These are phyloP conservation scores for Pogonognathellus flavescens DNA, from an alignment of 1,140 invertebrate species.

Conservation along the genomic window DNA sequence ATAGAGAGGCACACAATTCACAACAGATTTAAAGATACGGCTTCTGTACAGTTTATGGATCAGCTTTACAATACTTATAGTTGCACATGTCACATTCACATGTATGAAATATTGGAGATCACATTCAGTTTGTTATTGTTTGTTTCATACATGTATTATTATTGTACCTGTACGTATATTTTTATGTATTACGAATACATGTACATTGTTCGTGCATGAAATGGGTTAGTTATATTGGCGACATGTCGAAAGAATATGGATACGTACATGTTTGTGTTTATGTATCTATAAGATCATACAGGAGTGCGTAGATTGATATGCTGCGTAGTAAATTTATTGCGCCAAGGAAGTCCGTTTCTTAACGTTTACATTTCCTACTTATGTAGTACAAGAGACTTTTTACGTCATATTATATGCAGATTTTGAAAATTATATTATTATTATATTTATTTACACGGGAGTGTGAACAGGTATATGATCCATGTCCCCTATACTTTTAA, in stretches of 20 bases:
- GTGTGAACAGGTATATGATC: conserved; percentile 73
- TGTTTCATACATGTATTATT: not conserved
- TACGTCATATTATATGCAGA: no score
- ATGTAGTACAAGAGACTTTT: no score
- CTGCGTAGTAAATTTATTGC: conserved; percentile 36
- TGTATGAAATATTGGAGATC: conserved; percentile 36
- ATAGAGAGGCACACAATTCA: conserved; percentile 4
- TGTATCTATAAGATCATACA: not conserved
- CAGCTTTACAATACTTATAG: not conserved
- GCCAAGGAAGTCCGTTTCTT: conserved; percentile 32
- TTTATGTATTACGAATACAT: not conserved
- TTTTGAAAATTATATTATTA: not conserved
- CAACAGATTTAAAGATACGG: not conserved
- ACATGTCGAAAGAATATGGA: not conserved
- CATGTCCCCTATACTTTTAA: conserved; percentile 81
- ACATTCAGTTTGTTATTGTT: conserved; percentile 31
- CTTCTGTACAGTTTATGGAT: not conserved
- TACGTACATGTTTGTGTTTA: no score
- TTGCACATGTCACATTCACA: not conserved
- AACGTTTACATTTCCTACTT: not conserved
- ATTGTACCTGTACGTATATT: conserved; percentile 9
- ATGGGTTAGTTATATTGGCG: not conserved
- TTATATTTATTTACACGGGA: conserved; percentile 67
- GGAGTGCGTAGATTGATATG: conserved; percentile 32
- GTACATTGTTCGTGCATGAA: conserved; percentile 15